These are phyloP conservation scores for Nycteola revayana DNA, from an alignment of 2,888 invertebrate species.

Conservation along the genomic window DNA sequence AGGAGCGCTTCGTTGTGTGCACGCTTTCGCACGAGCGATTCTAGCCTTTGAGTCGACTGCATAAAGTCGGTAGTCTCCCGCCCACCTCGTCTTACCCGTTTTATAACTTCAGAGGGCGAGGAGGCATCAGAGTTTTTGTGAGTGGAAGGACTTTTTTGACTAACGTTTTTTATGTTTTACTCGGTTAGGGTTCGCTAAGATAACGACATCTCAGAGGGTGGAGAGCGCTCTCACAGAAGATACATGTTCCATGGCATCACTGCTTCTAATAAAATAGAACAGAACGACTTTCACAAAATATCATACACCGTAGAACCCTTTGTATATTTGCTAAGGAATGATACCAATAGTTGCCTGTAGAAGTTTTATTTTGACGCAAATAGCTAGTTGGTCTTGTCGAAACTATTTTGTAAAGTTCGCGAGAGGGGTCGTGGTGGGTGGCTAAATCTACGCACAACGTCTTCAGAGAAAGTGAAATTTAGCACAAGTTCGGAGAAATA, in stretches of 20 bases:
- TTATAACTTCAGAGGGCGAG: conserved; percentile 77
- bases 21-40: conserved; percentile 46
- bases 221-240: conserved; percentile 58
- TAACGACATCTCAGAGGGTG: conserved; percentile 75
- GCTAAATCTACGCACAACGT: conserved; percentile 77
- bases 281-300: conserved; percentile 11
- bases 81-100: conserved; percentile 64
- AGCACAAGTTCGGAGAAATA: conserved; percentile 80
- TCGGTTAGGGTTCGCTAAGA: conserved; percentile 78
- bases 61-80: conserved; percentile 58
- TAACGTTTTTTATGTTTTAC: conserved; percentile 81
- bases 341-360: conserved; percentile 12
- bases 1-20: conserved; percentile 60
- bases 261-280: conserved; percentile 24
- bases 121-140: conserved; percentile 75
- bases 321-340: conserved; percentile 4
- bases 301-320: conserved; percentile 3
- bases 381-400: conserved; percentile 30
- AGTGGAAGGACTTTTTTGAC: conserved; percentile 81
- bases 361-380: conserved; percentile 35
- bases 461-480: conserved; percentile 82
- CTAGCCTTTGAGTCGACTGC: conserved; percentile 59
- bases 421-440: conserved; percentile 60
- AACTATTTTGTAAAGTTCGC: conserved; percentile 64
- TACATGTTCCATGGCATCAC: conserved; percentile 39